Evolutionary conservation across 2,888 invertebrate species (phyloP).

Genomic region (Panzeria rudis): DNA sequence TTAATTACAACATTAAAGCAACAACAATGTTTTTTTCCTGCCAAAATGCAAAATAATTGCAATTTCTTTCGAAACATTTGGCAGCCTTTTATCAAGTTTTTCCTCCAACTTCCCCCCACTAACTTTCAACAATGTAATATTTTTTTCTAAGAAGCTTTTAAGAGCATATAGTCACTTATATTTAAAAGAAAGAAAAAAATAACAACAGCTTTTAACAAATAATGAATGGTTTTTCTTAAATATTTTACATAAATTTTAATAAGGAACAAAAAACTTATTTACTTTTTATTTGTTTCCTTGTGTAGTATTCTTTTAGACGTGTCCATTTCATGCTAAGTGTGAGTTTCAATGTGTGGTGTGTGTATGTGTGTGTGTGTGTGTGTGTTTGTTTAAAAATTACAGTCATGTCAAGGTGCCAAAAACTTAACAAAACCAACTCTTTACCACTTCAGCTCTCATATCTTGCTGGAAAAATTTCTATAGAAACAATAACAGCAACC

Average conservation of each 20-base stretch:
- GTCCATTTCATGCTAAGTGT: conserved; percentile 40
- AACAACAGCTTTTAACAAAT: conserved; percentile 43
- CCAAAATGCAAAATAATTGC: conserved; percentile 65
- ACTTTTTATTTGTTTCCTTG: conserved; percentile 33
- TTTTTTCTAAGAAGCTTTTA: conserved; percentile 43
- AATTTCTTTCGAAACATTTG: conserved; percentile 60
- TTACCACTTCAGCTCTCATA: conserved; percentile 52
- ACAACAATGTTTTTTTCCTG: conserved; percentile 37
- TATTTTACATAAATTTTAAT: conserved; percentile 52
- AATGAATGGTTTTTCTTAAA: conserved; percentile 51
- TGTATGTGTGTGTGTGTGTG: conserved; percentile 4
- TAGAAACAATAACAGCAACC: conserved; percentile 45
- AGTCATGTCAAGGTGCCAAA: conserved; percentile 73
- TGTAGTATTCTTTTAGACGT: conserved; percentile 23
- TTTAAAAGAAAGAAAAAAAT: conserved; percentile 27
- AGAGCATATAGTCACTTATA: conserved; percentile 15
- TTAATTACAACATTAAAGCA: conserved; percentile 62
- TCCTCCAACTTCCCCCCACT: background rate
- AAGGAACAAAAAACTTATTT: conserved; percentile 24
- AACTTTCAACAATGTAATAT: conserved; percentile 1
- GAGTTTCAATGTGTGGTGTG: background rate
- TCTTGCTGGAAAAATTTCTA: conserved; percentile 26
- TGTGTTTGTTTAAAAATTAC: conserved; percentile 61
- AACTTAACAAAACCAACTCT: conserved; percentile 62
- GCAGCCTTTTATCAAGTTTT: conserved; percentile 58